These are phyloP conservation scores for Lampropteryx suffumata DNA, from an alignment of 2,888 invertebrate species.

Conservation along the genomic window DNA sequence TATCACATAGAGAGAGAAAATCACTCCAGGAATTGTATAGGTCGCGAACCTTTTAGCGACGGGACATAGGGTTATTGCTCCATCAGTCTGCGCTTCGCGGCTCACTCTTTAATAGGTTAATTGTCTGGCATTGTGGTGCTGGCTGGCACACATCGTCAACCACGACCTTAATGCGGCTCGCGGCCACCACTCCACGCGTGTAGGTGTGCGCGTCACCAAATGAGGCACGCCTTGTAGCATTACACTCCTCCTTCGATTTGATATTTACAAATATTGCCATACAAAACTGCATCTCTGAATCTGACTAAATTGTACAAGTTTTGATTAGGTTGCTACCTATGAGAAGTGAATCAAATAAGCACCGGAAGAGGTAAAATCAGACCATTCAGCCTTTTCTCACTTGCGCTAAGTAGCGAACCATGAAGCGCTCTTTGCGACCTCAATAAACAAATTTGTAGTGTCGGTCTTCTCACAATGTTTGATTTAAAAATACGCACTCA, in stretches of 20 bases:
- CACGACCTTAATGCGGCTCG: conserved; percentile 76
- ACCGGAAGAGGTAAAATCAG: conserved; percentile 42
- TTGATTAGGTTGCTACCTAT: too few relatives aligned
- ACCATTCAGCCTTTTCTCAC: conserved; percentile 47
- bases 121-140: conserved; percentile 79
- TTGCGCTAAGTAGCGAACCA: conserved; percentile 45
- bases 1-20: conserved; percentile 8
- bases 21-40: conserved; percentile 16
- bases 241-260: conserved; percentile 41
- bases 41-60: conserved; percentile 47
- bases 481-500: conserved; percentile 22
- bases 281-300: too few relatives aligned
- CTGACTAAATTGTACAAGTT: too few relatives aligned
- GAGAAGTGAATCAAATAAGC: conserved; percentile 17
- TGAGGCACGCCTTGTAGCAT: conserved; percentile 49
- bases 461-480: conserved; percentile 29
- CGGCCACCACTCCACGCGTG: conserved; percentile 75
- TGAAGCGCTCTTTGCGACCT: conserved; percentile 54
- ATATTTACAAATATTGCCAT: too few relatives aligned
- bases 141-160: conserved; percentile 77
- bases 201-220: conserved; percentile 67
- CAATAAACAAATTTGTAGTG: conserved; percentile 48
- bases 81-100: conserved; percentile 61
- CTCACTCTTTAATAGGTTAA: conserved; percentile 79
- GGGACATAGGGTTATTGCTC: conserved; percentile 70